Conservation (phyloP, 1,140 invertebrate species). For the Trypoxylus dichotomus region DNA sequence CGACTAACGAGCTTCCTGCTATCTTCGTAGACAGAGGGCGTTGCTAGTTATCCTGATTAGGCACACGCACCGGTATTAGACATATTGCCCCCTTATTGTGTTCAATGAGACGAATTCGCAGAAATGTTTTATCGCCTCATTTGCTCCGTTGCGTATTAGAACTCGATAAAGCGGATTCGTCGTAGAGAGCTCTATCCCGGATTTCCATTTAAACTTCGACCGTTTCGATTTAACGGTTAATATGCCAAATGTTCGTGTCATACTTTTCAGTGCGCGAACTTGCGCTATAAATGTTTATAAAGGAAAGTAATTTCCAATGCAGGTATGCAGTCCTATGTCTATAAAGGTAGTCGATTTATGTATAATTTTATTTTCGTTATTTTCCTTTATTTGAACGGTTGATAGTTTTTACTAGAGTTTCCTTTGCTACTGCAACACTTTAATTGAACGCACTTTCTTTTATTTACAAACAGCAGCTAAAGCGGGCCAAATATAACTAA, state of each 20-base stretch:
- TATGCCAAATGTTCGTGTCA: neutral
- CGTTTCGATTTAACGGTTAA: constrained; percentile 11
- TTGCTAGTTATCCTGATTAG: constrained; percentile 26
- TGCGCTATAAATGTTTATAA: neutral
- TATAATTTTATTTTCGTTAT: too few species aligned
- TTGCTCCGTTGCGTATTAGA: constrained; percentile 17
- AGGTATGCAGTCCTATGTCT: too few species aligned
- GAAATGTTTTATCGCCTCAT: constrained; percentile 23
- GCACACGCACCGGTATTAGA: constrained; percentile 15
- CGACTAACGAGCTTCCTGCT: constrained; percentile 43
- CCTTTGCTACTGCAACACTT: too few species aligned
- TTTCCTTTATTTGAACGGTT: too few species aligned
- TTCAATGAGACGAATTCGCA: constrained; percentile 22
- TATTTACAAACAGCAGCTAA: too few species aligned
- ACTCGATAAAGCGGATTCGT: neutral
- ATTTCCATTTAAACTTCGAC: constrained; percentile 1
- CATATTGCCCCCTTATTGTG: constrained; percentile 19
- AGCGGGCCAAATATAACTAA: too few species aligned
- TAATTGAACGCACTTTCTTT: too few species aligned
- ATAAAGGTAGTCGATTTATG: too few species aligned
- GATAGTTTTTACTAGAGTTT: too few species aligned
- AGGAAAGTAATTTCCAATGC: neutral
- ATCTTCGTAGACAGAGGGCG: constrained; percentile 32
- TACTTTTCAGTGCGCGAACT: neutral
- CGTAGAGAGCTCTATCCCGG: neutral